A percentile compares a stretch with the other conserved stretches of the same genome.
Conservation (phyloP, 1,140 invertebrate genomes). For the Drosophila subobscura region DNA sequence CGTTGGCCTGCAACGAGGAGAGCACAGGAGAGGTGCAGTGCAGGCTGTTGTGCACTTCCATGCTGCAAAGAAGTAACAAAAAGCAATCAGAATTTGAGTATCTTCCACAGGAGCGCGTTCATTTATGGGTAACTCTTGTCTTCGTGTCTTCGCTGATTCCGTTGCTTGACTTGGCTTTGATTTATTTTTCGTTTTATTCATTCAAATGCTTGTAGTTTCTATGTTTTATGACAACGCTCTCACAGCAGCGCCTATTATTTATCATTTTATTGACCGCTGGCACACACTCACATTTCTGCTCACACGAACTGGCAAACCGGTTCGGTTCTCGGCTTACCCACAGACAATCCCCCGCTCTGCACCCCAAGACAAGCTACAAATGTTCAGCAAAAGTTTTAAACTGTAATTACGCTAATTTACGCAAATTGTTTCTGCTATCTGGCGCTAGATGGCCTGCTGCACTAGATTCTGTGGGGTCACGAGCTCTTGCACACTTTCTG, state of each 20-base stretch:
- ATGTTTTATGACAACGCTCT: too few species aligned
- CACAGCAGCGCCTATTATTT: too few species aligned
- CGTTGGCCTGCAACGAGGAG: constrained; percentile 49
- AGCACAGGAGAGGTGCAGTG: constrained; percentile 52
- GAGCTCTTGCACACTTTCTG: background rate
- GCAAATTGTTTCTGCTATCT: constrained; percentile 54
- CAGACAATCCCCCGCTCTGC: background rate
- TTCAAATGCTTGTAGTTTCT: too few species aligned
- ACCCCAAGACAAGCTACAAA: background rate
- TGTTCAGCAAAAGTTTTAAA: constrained; percentile 11
- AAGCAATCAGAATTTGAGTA: too few species aligned
- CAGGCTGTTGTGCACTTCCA: constrained; percentile 72
- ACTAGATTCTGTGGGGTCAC: constrained; percentile 45
- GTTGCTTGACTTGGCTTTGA: too few species aligned
- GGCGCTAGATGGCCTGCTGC: constrained; percentile 27
- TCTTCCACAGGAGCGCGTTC: background rate
- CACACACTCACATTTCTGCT: too few species aligned
- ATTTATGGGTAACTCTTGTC: too few species aligned
- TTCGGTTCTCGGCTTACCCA: constrained; percentile 10
- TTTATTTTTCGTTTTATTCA: too few species aligned
- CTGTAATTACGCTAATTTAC: constrained; percentile 68
- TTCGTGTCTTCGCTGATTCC: too few species aligned
- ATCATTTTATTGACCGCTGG: too few species aligned
- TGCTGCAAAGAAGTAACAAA: constrained; percentile 41
- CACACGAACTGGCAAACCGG: background rate